phyloP scores from a whole-genome alignment of 2,797 vertebrate genomes.

The Anomalospiza imberbis region DNA sequence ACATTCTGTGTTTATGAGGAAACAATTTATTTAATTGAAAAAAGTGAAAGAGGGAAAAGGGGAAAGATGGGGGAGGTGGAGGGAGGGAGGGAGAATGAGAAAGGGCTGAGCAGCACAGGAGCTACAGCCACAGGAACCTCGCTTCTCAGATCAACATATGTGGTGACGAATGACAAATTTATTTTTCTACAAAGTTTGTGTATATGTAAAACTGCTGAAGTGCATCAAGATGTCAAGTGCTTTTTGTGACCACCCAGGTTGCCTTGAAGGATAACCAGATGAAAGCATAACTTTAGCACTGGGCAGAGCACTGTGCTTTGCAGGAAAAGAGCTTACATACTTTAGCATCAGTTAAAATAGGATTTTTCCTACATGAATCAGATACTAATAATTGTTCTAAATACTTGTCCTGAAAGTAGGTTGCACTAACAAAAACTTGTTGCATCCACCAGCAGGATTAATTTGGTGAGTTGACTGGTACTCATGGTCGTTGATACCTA shows the following conservation, averaged over 20 bases:
- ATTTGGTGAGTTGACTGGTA: neutral
- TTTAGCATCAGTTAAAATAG: neutral
- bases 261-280: conserved; percentile 99
- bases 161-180: conserved; percentile 99
- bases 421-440: conserved; percentile 14
- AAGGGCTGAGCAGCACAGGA: conserved; percentile 73
- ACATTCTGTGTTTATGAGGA: conserved; percentile 27
- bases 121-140: conserved; percentile 69
- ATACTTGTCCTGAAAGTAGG: conserved; percentile 48
- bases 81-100: conserved; percentile 1
- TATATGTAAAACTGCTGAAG: conserved; percentile 99
- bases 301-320: conserved; percentile 65
- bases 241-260: conserved; percentile 99
- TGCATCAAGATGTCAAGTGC: conserved; percentile 99
- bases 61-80: neutral
- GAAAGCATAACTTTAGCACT: conserved; percentile 89
- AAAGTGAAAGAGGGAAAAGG: conserved; percentile 16
- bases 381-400: conserved; percentile 63
- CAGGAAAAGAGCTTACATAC: conserved; percentile 48
- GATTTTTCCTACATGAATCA: conserved; percentile 55
- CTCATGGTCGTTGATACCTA: neutral
- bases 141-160: conserved; percentile 94
- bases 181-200: conserved; percentile 99
- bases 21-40: conserved; percentile 15
- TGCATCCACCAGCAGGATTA: neutral